These are phyloP conservation scores for Bombus ignitus DNA, from an alignment of 1,140 invertebrate species.

Conservation along the genomic window DNA sequence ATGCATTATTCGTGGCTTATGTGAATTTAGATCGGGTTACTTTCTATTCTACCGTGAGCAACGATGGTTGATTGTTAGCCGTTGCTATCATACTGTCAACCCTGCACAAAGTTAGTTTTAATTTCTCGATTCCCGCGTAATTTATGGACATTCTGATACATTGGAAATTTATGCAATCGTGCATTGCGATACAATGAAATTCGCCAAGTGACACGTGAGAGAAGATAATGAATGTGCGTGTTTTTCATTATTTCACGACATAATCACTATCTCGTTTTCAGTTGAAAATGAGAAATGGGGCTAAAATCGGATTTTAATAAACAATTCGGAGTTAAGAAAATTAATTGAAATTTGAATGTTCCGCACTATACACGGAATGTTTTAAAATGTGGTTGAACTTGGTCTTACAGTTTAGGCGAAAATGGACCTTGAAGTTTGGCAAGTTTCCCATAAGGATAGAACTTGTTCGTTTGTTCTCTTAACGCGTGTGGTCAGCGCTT, in stretches of 20 bases:
- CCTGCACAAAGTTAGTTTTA: not conserved
- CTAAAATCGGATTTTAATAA: not conserved
- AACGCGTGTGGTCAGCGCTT: too few relatives aligned
- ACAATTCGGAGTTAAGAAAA: not conserved
- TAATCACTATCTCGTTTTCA: not conserved
- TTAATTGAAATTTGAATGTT: not conserved
- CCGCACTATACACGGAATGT: not conserved
- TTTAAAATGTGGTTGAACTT: not conserved
- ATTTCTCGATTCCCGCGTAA: conserved; percentile 4
- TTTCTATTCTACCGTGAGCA: not conserved
- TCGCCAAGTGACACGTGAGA: not conserved
- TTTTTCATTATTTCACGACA: not conserved
- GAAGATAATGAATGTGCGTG: conserved; percentile 7
- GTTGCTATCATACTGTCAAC: not conserved
- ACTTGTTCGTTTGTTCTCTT: too few relatives aligned
- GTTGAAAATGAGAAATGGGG: not conserved
- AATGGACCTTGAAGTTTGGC: not conserved
- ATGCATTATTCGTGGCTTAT: conserved; percentile 32
- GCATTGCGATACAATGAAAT: not conserved
- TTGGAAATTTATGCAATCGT: conserved; percentile 9
- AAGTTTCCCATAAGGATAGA: not conserved
- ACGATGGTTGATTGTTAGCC: not conserved
- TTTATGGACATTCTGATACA: conserved; percentile 16
- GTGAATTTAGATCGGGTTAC: conserved; percentile 8
- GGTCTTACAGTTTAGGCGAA: not conserved